Percentiles rank a stretch among this genome's conserved stretches.
phyloP scores from a whole-genome alignment of 2,888 invertebrate genomes.

The Gryllus longicercus region DNA sequence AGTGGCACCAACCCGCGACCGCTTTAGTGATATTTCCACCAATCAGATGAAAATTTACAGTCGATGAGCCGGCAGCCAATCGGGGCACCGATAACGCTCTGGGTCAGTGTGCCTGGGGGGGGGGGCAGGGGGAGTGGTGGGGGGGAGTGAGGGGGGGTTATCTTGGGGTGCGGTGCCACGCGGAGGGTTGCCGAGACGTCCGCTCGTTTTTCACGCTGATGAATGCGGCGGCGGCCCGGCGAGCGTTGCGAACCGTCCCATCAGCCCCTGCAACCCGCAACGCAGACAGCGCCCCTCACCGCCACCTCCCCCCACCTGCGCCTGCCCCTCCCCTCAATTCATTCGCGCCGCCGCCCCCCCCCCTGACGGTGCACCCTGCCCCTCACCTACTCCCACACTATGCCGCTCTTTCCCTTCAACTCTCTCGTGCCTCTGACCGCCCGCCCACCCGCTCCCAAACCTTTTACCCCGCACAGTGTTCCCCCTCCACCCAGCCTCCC shows the following conservation, averaged over 20 bases:
- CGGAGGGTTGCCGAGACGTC: background rate
- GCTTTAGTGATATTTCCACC: too few relatives aligned
- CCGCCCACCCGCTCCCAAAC: too few relatives aligned
- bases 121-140: background rate
- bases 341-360: background rate
- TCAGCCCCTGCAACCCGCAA: background rate
- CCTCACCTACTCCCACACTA: background rate
- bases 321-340: background rate
- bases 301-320: background rate
- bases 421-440: background rate
- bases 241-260: background rate
- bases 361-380: background rate
- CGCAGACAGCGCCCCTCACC: background rate
- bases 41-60: too few relatives aligned
- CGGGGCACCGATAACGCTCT: background rate
- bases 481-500: too few relatives aligned
- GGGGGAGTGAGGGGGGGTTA: background rate
- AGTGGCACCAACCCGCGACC: too few relatives aligned
- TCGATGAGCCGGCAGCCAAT: too few relatives aligned
- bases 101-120: background rate
- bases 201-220: slow-evolving; percentile 4
- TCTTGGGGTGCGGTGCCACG: slow-evolving; percentile 3
- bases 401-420: background rate
- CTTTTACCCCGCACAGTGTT: too few relatives aligned
- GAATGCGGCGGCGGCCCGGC: background rate